phyloP scores from a whole-genome alignment of 2,888 invertebrate genomes.

The Baccha elongata region DNA sequence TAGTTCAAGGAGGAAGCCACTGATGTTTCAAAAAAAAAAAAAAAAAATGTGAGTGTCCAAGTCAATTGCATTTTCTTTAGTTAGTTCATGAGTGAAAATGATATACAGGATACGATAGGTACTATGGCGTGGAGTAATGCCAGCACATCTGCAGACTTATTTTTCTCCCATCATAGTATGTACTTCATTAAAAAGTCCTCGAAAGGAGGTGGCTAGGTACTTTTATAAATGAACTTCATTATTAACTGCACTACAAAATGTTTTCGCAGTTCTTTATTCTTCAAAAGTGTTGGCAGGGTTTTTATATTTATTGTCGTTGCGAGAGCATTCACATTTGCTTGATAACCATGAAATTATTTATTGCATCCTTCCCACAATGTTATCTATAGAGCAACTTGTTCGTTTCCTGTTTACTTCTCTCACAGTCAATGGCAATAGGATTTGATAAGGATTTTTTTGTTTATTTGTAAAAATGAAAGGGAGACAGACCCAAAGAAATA shows the following conservation, averaged over 20 bases:
- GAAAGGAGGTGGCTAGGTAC: background rate
- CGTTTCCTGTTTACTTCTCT: too few relatives aligned
- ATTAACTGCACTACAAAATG: too few relatives aligned
- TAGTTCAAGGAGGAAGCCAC: too few relatives aligned
- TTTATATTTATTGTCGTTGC: background rate
- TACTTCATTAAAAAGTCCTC: constrained; percentile 21
- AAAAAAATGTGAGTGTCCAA: too few relatives aligned
- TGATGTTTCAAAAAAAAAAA: background rate
- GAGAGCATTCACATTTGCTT: background rate
- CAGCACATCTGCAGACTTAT: constrained; percentile 32
- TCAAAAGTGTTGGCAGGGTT: background rate
- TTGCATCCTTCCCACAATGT: background rate
- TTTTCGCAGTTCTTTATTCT: background rate
- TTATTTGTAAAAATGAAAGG: too few relatives aligned
- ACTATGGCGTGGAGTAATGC: background rate
- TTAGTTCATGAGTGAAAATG: background rate
- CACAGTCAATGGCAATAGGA: too few relatives aligned
- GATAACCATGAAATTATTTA: constrained; percentile 13
- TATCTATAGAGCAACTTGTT: background rate
- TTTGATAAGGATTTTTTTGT: too few relatives aligned
- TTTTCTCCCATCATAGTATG: constrained; percentile 14
- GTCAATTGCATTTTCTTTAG: constrained; percentile 21
- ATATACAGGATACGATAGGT: too few relatives aligned
- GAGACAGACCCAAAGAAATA: too few relatives aligned
- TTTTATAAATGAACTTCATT: constrained; percentile 4